A percentile compares a stretch with the other conserved stretches of the same genome.
Conservation (phyloP, 2,797 vertebrate species). For the Sciaenops ocellatus region DNA sequence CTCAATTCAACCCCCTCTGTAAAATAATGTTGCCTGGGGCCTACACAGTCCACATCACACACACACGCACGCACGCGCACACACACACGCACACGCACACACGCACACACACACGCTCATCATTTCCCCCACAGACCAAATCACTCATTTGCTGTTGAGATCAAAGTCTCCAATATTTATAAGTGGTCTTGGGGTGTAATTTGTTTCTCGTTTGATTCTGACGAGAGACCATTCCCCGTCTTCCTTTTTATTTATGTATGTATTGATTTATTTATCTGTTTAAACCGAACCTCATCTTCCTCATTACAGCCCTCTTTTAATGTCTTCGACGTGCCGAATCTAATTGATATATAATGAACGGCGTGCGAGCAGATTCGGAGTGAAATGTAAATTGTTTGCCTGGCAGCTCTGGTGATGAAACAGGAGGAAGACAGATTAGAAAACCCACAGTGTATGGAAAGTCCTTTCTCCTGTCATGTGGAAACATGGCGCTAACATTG, state of each 20-base stretch:
- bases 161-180: slow-evolving; percentile 82
- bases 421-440: slow-evolving; percentile 55
- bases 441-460: slow-evolving; percentile 68
- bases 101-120: slow-evolving; percentile 30
- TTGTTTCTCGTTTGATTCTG: slow-evolving; percentile 77
- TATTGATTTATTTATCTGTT: slow-evolving; percentile 76
- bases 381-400: slow-evolving; percentile 77
- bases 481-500: slow-evolving; percentile 48
- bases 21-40: slow-evolving; percentile 40
- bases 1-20: slow-evolving; percentile 55
- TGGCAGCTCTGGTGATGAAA: slow-evolving; percentile 69
- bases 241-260: slow-evolving; percentile 71
- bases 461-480: slow-evolving; percentile 72
- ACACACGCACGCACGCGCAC: slow-evolving; percentile 26
- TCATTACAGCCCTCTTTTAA: slow-evolving; percentile 67
- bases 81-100: slow-evolving; percentile 30
- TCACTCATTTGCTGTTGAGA: slow-evolving; percentile 73
- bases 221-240: slow-evolving; percentile 65
- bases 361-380: slow-evolving; percentile 45
- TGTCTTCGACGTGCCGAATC: slow-evolving; percentile 55
- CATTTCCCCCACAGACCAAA: slow-evolving; percentile 62
- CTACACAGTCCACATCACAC: slow-evolving; percentile 25
- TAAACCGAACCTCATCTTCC: slow-evolving; percentile 62
- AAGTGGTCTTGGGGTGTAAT: slow-evolving; percentile 73
- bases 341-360: slow-evolving; percentile 75